phyloP scores from a whole-genome alignment of 2,113 vertebrate species.

The Serinus canaria region DNA sequence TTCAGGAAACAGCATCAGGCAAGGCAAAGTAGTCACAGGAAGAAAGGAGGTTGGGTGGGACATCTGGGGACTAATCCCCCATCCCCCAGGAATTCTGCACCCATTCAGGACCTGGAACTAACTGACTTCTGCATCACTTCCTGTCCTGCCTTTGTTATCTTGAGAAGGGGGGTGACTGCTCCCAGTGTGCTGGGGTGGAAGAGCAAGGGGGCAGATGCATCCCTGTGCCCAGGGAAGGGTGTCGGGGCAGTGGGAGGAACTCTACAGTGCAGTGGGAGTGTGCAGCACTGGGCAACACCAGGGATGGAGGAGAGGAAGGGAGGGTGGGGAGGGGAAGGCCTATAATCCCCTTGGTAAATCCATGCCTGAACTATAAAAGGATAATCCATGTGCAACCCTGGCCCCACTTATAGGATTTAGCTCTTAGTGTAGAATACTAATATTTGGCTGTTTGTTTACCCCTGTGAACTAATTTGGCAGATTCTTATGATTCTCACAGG shows the following conservation, averaged over 20 bases:
- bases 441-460: constrained; percentile 70
- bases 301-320: background rate
- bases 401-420: constrained; percentile 66
- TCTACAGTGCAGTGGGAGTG: background rate
- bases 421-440: constrained; percentile 65
- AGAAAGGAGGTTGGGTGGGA: constrained; percentile 21
- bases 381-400: constrained; percentile 67
- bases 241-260: rapidly evolving
- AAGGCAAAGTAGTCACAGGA: background rate
- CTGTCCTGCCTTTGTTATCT: background rate
- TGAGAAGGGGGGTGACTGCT: background rate
- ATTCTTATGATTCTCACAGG: constrained; percentile 63
- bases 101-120: background rate
- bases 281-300: background rate
- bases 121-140: background rate
- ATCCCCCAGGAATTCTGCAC: constrained; percentile 4
- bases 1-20: background rate
- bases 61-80: constrained; percentile 32
- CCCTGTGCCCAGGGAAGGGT: background rate
- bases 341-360: constrained; percentile 69
- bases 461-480: constrained; percentile 66
- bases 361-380: constrained; percentile 67
- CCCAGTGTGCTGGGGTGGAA: rapidly evolving
- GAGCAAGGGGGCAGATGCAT: background rate
- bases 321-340: constrained; percentile 15